Conservation (phyloP, 2,888 invertebrate species). For the Synergus gifuensis region DNA sequence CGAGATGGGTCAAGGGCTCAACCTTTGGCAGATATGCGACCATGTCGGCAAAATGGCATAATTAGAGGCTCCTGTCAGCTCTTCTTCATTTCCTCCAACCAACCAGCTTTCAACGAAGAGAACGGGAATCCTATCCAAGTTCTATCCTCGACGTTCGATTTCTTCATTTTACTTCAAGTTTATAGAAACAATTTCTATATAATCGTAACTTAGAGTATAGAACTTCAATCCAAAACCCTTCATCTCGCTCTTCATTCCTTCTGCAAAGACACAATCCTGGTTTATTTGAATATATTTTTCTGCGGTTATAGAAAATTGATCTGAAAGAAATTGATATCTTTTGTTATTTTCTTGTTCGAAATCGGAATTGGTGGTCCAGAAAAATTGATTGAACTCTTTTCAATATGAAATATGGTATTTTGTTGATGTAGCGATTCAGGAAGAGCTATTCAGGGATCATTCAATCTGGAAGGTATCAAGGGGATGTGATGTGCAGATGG, state of each 20-base stretch:
- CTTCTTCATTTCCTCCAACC: constrained; percentile 18
- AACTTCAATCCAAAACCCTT: too few relatives aligned
- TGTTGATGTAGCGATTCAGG: constrained; percentile 27
- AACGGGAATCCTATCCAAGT: background rate
- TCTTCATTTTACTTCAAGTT: too few relatives aligned
- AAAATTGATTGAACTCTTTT: constrained; percentile 20
- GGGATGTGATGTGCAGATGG: constrained; percentile 31
- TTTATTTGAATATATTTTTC: too few relatives aligned
- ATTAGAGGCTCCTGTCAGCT: constrained; percentile 30
- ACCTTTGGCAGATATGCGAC: constrained; percentile 22
- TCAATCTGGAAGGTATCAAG: constrained; percentile 27
- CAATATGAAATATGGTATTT: constrained; percentile 36
- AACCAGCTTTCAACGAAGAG: constrained; percentile 4
- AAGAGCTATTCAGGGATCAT: constrained; percentile 28
- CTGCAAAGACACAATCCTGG: too few relatives aligned
- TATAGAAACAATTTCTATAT: background rate
- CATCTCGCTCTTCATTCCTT: too few relatives aligned
- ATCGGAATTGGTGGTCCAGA: background rate
- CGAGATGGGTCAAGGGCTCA: constrained; percentile 15
- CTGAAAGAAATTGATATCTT: background rate
- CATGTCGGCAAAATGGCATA: constrained; percentile 31
- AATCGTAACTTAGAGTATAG: background rate
- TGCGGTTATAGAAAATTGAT: background rate
- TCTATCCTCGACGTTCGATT: too few relatives aligned
- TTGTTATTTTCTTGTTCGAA: constrained; percentile 5